These are phyloP conservation scores for Orchesella flavescens DNA, from an alignment of 2,888 invertebrate species.

Conservation along the genomic window DNA sequence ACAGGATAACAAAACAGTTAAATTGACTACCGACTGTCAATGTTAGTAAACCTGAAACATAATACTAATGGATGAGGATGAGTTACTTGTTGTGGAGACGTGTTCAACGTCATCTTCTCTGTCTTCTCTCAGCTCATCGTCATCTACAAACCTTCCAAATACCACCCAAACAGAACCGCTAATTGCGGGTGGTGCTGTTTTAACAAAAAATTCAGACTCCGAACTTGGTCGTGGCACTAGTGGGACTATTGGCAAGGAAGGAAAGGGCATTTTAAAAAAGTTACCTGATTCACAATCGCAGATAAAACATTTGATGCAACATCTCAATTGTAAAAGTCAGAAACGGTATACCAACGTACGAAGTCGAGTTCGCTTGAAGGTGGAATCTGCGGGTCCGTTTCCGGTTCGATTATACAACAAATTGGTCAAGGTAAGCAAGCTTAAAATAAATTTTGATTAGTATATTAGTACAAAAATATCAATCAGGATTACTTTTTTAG, in stretches of 20 bases:
- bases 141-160: background rate
- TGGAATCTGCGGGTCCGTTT: constrained; percentile 16
- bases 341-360: constrained; percentile 17
- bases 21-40: too few species aligned
- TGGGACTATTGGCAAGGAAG: background rate
- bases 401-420: constrained; percentile 31
- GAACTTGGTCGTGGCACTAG: too few species aligned
- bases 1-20: too few species aligned
- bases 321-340: constrained; percentile 10
- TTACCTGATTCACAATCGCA: background rate
- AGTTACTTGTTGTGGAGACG: constrained; percentile 31
- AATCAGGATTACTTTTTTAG: too few species aligned
- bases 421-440: constrained; percentile 40
- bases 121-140: constrained; percentile 10
- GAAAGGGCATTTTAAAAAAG: background rate
- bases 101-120: constrained; percentile 42
- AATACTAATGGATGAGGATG: constrained; percentile 19
- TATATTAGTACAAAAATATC: too few species aligned
- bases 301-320: background rate
- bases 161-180: background rate
- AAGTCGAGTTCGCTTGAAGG: background rate
- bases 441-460: too few species aligned
- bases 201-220: too few species aligned
- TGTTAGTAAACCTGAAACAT: too few species aligned
- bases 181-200: too few species aligned